A percentile compares a stretch with the other conserved stretches of the same genome.
phyloP scores from a whole-genome alignment of 2,113 vertebrate species.

The Elanus axillaris region DNA sequence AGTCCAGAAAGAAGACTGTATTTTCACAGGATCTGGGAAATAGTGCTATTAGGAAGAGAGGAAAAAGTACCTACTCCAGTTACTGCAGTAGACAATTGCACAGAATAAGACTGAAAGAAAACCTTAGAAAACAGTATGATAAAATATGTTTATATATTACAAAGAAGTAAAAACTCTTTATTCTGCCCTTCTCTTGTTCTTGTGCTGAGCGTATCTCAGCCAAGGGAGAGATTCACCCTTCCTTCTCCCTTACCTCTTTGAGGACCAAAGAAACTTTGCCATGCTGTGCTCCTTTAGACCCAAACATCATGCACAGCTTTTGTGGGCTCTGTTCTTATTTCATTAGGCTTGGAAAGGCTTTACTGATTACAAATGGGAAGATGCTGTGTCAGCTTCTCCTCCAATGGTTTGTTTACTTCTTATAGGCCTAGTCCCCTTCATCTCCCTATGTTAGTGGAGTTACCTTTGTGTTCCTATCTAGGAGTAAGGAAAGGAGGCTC shows the following conservation, averaged over 20 bases:
- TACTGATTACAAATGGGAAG: slow-evolving; percentile 4
- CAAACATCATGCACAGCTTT: not conserved
- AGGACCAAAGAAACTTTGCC: not conserved
- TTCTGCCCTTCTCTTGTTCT: not conserved
- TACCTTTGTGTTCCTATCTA: accelerated
- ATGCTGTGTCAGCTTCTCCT: slow-evolving; percentile 36
- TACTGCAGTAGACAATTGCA: not conserved
- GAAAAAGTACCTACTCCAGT: not conserved
- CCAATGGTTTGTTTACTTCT: not conserved
- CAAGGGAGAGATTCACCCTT: not conserved
- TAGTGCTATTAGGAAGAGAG: not conserved
- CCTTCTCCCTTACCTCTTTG: not conserved
- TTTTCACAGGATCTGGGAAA: not conserved
- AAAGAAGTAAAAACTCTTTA: not conserved
- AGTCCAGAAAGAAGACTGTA: not conserved
- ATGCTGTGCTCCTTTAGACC: not conserved
- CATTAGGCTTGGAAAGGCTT: not conserved
- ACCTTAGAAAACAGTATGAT: not conserved
- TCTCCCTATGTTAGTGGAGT: accelerated
- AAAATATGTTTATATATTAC: not conserved
- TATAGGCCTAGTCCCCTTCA: not conserved
- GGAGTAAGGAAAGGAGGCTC: accelerated
- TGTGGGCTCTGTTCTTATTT: not conserved
- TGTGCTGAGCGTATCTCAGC: not conserved
- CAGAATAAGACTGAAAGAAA: not conserved